phyloP scores from a whole-genome alignment of 1,140 invertebrate genomes.

The Heliconius himera region DNA sequence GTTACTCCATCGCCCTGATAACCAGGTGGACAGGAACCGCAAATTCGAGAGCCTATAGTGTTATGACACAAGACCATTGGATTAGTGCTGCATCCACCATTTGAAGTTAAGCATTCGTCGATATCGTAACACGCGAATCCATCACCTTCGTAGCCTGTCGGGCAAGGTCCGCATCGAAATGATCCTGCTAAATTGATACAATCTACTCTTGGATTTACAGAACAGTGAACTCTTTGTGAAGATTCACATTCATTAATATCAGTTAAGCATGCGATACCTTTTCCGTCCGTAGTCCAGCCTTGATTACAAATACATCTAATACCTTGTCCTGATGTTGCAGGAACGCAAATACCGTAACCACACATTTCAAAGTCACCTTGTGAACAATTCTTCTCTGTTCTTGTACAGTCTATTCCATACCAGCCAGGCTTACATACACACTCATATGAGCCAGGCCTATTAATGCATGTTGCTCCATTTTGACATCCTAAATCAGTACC shows the following conservation, averaged over 20 bases:
- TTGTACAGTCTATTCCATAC: conserved; percentile 92
- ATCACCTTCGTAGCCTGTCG: conserved; percentile 92
- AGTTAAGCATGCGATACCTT: conserved; percentile 86
- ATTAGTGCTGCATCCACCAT: conserved; percentile 92
- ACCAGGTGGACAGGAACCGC: conserved; percentile 93
- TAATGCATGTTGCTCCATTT: conserved; percentile 94
- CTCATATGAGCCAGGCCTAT: conserved; percentile 90
- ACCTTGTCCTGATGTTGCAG: conserved; percentile 82
- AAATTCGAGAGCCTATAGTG: conserved; percentile 91
- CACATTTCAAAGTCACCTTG: conserved; percentile 89
- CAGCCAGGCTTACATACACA: conserved; percentile 90
- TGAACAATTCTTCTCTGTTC: conserved; percentile 87
- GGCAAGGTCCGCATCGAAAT: conserved; percentile 92
- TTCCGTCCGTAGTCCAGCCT: conserved; percentile 91
- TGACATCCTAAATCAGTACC: conserved; percentile 97
- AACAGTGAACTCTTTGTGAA: conserved; percentile 86
- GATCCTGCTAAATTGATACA: conserved; percentile 94
- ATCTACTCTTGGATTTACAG: conserved; percentile 88
- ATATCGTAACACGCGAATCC: conserved; percentile 93
- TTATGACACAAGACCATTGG: conserved; percentile 94
- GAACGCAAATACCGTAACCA: conserved; percentile 92
- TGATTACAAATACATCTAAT: conserved; percentile 91
- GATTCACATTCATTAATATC: conserved; percentile 94
- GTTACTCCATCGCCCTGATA: conserved; percentile 91
- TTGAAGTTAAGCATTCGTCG: conserved; percentile 91